These are phyloP conservation scores for Petaurus breviceps DNA, from an alignment of 2,113 vertebrate species.

Conservation along the genomic window DNA sequence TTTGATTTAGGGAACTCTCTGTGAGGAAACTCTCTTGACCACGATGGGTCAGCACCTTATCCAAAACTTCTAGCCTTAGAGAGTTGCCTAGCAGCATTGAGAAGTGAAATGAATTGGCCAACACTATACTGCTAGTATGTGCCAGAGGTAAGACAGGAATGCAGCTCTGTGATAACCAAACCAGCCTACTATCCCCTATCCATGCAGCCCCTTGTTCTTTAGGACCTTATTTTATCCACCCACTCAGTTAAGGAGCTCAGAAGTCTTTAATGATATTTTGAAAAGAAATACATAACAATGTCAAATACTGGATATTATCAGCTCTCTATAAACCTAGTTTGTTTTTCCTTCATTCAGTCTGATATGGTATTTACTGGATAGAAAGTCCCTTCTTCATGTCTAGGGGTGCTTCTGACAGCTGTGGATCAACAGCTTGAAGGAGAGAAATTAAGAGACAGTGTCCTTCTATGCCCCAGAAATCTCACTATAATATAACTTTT, in stretches of 20 bases:
- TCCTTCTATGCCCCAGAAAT: neutral
- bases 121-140: neutral
- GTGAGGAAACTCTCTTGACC: neutral
- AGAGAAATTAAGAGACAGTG: neutral
- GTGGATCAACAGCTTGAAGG: neutral
- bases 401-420: neutral
- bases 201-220: neutral
- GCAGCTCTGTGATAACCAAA: neutral
- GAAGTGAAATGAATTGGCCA: neutral
- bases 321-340: neutral
- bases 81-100: neutral
- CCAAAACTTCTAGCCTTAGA: neutral
- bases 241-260: neutral
- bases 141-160: neutral
- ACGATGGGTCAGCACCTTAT: neutral
- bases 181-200: neutral
- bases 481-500: neutral
- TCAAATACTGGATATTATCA: neutral
- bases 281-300: neutral
- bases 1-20: neutral
- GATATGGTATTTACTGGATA: neutral
- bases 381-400: neutral
- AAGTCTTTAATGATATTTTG: neutral
- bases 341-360: neutral
- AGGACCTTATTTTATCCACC: neutral